Evolutionary conservation across 2,113 vertebrate genomes (phyloP).

Genomic region (Cephalophus harveyi): DNA sequence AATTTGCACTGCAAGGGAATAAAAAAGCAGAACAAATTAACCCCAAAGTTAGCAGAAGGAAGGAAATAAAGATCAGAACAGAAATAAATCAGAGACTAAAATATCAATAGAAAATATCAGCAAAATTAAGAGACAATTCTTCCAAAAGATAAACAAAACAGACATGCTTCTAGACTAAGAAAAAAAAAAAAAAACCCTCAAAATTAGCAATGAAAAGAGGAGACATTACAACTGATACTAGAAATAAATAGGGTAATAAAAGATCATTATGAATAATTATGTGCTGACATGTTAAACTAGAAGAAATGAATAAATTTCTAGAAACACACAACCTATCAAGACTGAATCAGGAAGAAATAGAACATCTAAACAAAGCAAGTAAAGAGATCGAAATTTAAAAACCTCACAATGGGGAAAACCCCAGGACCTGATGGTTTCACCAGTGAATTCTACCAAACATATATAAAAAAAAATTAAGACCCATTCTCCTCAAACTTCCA

Average conservation of each 20-base stretch:
- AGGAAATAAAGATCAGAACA: neutral
- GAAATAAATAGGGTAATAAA: neutral
- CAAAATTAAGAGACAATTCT: neutral
- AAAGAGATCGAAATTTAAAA: neutral
- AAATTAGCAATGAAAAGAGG: neutral
- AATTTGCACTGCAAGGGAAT: neutral
- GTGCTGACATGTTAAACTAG: neutral
- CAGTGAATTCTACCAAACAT: neutral
- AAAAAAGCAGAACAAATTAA: neutral
- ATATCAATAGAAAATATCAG: neutral
- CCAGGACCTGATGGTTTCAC: neutral
- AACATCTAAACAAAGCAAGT: neutral
- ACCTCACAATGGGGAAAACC: neutral
- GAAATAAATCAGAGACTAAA: neutral
- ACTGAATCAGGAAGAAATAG: neutral
- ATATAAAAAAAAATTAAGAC: neutral
- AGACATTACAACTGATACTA: neutral
- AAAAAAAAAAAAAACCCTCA: neutral
- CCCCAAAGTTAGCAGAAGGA: neutral
- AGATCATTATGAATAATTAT: neutral
- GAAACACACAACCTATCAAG: neutral
- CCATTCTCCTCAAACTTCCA: neutral
- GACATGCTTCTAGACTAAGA: neutral
- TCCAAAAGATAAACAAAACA: neutral
- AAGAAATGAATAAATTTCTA: neutral